Conservation (phyloP, 2,113 vertebrate genomes). For the Trichomycterus rosablanca region DNA sequence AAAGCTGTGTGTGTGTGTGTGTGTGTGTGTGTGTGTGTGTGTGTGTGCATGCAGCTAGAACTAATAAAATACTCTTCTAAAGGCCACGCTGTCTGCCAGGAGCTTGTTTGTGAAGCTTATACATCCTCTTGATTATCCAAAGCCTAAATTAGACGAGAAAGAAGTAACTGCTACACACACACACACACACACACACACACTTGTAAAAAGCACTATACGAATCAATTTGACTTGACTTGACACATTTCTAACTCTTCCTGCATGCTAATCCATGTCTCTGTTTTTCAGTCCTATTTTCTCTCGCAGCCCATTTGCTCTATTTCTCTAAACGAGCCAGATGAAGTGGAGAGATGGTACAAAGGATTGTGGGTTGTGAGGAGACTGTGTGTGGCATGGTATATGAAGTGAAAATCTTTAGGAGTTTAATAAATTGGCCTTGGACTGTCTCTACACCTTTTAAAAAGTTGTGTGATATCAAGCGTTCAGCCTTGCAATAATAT, state of each 20-base stretch:
- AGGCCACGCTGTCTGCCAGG: conserved; percentile 24
- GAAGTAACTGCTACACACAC: conserved; percentile 12
- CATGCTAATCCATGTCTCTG: conserved; percentile 40
- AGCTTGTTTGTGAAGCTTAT: conserved; percentile 29
- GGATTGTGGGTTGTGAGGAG: neutral
- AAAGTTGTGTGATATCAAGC: no score
- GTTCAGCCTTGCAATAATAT: no score
- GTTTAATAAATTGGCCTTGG: no score
- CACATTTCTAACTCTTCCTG: conserved; percentile 28
- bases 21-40: neutral
- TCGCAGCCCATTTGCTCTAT: conserved; percentile 25
- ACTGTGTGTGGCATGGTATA: neutral
- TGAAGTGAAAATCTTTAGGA: no score
- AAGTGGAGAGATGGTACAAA: conserved; percentile 6
- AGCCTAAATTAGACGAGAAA: conserved; percentile 36
- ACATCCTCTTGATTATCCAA: conserved; percentile 30
- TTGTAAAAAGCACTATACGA: no score
- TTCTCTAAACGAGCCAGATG: conserved; percentile 9
- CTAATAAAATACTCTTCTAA: conserved; percentile 37
- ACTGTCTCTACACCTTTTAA: no score
- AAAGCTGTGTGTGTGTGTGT: neutral
- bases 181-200: conserved; percentile 18
- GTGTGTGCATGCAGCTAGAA: neutral
- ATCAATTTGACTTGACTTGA: no score
- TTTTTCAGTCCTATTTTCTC: conserved; percentile 23